phyloP scores from a whole-genome alignment of 2,797 vertebrate genomes.

The Acrossocheilus fasciatus region DNA sequence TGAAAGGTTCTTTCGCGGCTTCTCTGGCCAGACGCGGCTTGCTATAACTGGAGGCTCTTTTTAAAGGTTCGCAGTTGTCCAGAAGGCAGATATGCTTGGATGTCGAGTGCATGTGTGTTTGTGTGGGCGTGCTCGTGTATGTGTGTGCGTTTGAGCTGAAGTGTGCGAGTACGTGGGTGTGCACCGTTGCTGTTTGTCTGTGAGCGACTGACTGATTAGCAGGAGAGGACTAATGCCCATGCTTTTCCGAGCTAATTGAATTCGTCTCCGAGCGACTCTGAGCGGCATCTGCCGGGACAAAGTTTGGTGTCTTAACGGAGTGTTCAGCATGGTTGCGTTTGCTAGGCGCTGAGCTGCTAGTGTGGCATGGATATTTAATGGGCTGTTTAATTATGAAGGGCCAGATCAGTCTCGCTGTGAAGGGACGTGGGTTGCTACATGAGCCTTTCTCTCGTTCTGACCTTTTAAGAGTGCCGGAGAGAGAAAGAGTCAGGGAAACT shows the following conservation, averaged over 20 bases:
- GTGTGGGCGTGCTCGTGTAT: constrained; percentile 57
- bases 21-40: constrained; percentile 23
- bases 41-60: constrained; percentile 49
- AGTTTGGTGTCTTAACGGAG: constrained; percentile 1
- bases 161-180: constrained; percentile 53
- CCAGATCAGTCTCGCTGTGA: constrained; percentile 45
- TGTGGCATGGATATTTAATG: constrained; percentile 56
- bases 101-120: constrained; percentile 55
- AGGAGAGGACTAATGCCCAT: constrained; percentile 14
- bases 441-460: constrained; percentile 46
- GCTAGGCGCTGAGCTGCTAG: constrained; percentile 23
- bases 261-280: neutral
- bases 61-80: constrained; percentile 41
- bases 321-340: constrained; percentile 15
- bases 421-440: constrained; percentile 48
- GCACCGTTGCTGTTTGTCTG: constrained; percentile 26
- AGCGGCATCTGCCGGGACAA: neutral
- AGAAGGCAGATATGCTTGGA: constrained; percentile 46
- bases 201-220: constrained; percentile 37
- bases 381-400: constrained; percentile 61
- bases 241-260: constrained; percentile 43
- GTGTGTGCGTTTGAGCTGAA: constrained; percentile 50
- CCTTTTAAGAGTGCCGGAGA: constrained; percentile 37
- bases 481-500: constrained; percentile 36
- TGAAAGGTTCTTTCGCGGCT: constrained; percentile 45